A percentile compares a stretch with the other conserved stretches of the same genome.
These are phyloP conservation scores for Campoletis sonorensis DNA, from an alignment of 1,140 invertebrate genomes.

Conservation along the genomic window DNA sequence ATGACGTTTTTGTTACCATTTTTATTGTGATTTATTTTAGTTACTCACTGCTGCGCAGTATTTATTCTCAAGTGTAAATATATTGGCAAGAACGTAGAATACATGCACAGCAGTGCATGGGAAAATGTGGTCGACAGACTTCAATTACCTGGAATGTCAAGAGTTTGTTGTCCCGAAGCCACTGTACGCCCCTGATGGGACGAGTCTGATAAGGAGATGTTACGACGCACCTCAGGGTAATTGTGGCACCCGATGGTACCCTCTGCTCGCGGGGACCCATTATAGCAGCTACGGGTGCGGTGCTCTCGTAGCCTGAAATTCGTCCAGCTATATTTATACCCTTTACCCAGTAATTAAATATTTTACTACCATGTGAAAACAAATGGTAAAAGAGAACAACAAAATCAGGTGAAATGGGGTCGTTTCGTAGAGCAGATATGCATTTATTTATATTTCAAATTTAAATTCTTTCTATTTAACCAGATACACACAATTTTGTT, in stretches of 20 bases:
- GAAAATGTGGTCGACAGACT: conserved; percentile 38
- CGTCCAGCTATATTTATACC: conserved; percentile 40
- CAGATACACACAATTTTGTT: no score
- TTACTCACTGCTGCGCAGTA: no score
- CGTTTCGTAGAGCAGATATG: no score
- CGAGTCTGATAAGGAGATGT: conserved; percentile 72
- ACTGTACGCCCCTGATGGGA: conserved; percentile 73
- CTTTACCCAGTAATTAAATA: no score
- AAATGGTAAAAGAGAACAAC: no score
- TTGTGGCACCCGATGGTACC: conserved; percentile 72
- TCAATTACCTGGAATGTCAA: conserved; percentile 74
- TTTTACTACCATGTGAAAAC: no score
- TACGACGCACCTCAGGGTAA: conserved; percentile 75
- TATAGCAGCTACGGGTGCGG: conserved; percentile 72
- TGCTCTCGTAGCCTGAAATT: conserved; percentile 74
- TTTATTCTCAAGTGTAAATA: no score
- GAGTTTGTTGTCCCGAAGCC: conserved; percentile 75
- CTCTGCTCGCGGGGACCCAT: conserved; percentile 74
- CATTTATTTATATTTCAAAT: no score
- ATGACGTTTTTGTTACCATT: no score
- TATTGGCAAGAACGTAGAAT: neutral
- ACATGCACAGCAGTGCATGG: neutral
- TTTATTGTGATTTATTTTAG: no score
- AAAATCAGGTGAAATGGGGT: no score
- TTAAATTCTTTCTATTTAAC: no score